These are phyloP conservation scores for Automeris io DNA, from an alignment of 2,888 invertebrate species.

Conservation along the genomic window DNA sequence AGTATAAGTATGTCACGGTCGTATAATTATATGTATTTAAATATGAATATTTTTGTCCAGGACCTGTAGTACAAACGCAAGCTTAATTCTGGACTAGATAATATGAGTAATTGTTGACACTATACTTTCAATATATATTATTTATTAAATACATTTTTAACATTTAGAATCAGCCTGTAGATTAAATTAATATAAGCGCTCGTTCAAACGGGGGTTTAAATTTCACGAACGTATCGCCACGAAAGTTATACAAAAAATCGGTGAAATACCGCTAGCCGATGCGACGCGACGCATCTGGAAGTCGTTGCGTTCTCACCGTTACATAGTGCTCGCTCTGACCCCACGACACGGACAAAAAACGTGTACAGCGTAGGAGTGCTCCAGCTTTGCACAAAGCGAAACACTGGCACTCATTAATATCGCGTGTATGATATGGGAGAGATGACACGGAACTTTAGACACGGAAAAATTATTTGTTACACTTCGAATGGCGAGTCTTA, in stretches of 20 bases:
- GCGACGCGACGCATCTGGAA: slow-evolving; percentile 57
- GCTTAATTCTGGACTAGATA: too few species aligned
- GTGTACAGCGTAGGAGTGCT: slow-evolving; percentile 47
- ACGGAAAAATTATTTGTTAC: neutral
- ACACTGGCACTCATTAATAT: slow-evolving; percentile 45
- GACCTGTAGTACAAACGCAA: too few species aligned
- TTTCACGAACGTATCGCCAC: slow-evolving; percentile 17
- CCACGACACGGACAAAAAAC: slow-evolving; percentile 42
- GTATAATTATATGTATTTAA: too few species aligned
- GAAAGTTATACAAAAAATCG: slow-evolving; percentile 50
- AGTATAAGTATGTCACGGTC: too few species aligned
- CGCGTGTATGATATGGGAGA: slow-evolving; percentile 36
- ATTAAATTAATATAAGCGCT: slow-evolving; percentile 3
- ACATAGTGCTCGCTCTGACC: slow-evolving; percentile 42
- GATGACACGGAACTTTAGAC: slow-evolving; percentile 35
- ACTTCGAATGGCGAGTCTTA: neutral
- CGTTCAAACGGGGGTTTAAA: slow-evolving; percentile 1
- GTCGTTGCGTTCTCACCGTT: slow-evolving; percentile 67
- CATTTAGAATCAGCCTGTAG: too few species aligned
- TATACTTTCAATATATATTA: too few species aligned
- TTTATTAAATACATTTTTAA: too few species aligned
- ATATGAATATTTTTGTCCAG: too few species aligned
- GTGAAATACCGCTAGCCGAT: slow-evolving; percentile 61
- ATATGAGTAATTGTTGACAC: too few species aligned
- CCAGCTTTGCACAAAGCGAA: slow-evolving; percentile 28